Conservation (phyloP, 2,797 vertebrate genomes). For the Pteronotus mesoamericanus region DNA sequence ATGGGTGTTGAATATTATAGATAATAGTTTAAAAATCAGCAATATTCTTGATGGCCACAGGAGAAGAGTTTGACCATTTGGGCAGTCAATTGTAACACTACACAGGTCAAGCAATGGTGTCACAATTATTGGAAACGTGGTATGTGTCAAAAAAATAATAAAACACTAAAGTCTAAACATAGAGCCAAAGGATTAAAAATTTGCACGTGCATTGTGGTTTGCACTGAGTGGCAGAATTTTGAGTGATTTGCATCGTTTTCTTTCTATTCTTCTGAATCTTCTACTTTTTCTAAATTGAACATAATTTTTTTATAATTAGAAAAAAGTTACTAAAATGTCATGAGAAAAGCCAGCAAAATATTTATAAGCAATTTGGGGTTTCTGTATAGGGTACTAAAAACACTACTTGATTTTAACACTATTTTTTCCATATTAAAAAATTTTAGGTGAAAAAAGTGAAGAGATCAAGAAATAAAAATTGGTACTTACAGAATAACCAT, state of each 20-base stretch:
- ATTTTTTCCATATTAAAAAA: background rate
- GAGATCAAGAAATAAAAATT: background rate
- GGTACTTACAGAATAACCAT: background rate
- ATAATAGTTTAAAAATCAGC: background rate
- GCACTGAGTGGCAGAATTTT: background rate
- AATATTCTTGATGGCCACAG: accelerated
- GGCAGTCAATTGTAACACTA: background rate
- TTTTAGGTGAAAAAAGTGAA: background rate
- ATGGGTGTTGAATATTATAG: background rate
- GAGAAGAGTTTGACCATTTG: accelerated
- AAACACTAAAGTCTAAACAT: background rate
- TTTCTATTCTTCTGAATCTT: background rate
- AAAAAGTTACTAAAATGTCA: background rate
- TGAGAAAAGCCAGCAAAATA: background rate
- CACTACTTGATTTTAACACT: background rate
- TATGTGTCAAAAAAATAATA: background rate
- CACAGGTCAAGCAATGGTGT: background rate
- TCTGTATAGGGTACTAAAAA: background rate
- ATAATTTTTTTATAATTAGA: background rate
- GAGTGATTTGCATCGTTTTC: background rate
- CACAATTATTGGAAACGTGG: background rate
- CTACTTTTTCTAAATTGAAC: background rate
- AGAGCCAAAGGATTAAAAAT: background rate
- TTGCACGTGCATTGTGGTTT: accelerated
- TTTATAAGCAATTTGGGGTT: background rate